Percentiles rank a stretch among this genome's conserved stretches.
Conservation (phyloP, 2,888 invertebrate species). For the Melikaiella ostensackeni region DNA sequence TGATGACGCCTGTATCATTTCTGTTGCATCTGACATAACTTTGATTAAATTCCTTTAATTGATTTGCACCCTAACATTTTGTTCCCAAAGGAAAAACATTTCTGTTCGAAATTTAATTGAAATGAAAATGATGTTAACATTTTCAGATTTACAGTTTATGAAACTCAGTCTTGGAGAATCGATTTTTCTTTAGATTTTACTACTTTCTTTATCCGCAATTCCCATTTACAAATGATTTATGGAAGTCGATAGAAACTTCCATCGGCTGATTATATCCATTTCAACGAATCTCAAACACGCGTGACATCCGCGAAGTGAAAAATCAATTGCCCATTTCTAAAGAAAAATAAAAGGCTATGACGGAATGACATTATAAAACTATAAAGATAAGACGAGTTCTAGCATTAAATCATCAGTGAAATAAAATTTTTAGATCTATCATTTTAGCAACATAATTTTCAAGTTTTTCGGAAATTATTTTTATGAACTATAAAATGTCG, state of each 20-base stretch:
- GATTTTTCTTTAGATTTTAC: neutral
- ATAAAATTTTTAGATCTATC: neutral
- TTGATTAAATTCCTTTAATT: neutral
- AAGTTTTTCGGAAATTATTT: too few relatives aligned
- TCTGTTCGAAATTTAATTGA: neutral
- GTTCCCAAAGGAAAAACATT: neutral
- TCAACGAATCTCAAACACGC: slow-evolving; percentile 10
- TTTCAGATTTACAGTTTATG: neutral
- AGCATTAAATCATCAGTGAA: neutral
- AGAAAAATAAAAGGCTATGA: slow-evolving; percentile 7
- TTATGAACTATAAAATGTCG: neutral
- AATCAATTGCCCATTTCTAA: slow-evolving; percentile 17
- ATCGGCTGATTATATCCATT: slow-evolving; percentile 23
- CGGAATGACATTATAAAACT: neutral
- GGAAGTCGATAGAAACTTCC: neutral
- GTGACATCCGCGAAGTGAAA: slow-evolving; percentile 10
- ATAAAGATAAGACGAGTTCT: neutral
- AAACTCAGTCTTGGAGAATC: neutral
- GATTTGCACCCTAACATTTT: neutral
- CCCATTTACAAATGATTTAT: slow-evolving; percentile 19
- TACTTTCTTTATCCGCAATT: neutral
- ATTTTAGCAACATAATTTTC: neutral
- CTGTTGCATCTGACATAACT: too few relatives aligned
- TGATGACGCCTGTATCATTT: too few relatives aligned
- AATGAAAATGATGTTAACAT: neutral